Conservation (phyloP, 2,888 invertebrate species). For the Cancer borealis region DNA sequence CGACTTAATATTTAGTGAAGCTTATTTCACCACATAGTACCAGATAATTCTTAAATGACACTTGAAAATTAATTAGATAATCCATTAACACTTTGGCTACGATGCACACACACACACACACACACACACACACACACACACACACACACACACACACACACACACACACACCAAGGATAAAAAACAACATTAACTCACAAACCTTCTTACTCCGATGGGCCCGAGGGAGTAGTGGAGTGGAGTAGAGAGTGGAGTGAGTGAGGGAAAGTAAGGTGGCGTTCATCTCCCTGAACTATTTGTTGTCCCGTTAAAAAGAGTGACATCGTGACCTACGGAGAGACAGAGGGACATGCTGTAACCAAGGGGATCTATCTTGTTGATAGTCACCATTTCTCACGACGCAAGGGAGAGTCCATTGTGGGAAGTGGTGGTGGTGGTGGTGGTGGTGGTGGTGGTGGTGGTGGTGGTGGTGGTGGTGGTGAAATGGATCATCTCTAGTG, state of each 20-base stretch:
- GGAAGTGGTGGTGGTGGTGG: neutral
- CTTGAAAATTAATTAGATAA: neutral
- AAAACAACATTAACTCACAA: neutral
- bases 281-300: neutral
- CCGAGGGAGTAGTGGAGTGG: neutral
- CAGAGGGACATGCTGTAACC: neutral
- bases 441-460: neutral
- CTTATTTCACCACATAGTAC: neutral
- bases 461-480: neutral
- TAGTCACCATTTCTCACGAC: neutral
- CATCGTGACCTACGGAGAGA: conserved; percentile 1
- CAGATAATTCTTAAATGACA: neutral
- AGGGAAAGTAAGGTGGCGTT: neutral
- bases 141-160: neutral
- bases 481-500: neutral
- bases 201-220: neutral
- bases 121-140: neutral
- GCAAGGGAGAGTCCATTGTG: neutral
- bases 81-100: neutral
- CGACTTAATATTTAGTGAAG: neutral
- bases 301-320: conserved; percentile 27
- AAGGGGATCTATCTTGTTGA: neutral
- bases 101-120: neutral
- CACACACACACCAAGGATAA: neutral
- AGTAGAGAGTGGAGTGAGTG: neutral